These are phyloP conservation scores for Tinamus guttatus DNA, from an alignment of 2,113 vertebrate genomes.

Conservation along the genomic window DNA sequence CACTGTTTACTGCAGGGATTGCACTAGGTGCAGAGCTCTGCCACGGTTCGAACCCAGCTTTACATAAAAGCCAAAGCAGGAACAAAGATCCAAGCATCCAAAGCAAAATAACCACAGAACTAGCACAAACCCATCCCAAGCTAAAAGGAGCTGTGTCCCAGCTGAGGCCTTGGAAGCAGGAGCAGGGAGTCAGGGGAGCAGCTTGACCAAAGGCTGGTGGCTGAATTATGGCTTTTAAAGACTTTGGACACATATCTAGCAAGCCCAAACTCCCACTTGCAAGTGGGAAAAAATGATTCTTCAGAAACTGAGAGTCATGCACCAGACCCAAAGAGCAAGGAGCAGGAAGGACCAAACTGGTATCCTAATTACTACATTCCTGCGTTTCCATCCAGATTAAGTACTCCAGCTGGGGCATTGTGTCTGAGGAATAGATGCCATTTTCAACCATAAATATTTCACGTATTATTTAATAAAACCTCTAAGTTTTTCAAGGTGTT, in stretches of 20 bases:
- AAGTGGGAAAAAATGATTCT: not conserved
- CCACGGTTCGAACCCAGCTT: not conserved
- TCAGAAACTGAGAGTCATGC: not conserved
- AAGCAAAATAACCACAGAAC: not conserved
- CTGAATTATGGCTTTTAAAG: not conserved
- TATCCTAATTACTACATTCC: accelerated
- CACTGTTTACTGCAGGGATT: accelerated
- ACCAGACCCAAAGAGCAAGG: not conserved
- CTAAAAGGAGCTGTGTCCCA: not conserved
- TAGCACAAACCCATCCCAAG: not conserved
- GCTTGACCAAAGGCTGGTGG: not conserved
- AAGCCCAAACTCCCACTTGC: not conserved
- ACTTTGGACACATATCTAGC: not conserved
- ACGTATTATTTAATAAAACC: accelerated
- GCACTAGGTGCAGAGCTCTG: accelerated
- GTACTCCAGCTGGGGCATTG: not conserved
- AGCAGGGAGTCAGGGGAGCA: not conserved
- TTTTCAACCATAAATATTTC: not conserved
- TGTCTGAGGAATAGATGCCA: accelerated
- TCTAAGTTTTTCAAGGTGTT: not conserved
- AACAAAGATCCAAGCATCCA: not conserved
- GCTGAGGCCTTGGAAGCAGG: accelerated
- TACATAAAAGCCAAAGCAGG: not conserved
- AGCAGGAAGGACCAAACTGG: not conserved
- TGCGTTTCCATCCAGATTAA: not conserved